A percentile compares a stretch with the other conserved stretches of the same genome.
phyloP scores from a whole-genome alignment of 2,888 invertebrate genomes.

The Ormyrus rosae region DNA sequence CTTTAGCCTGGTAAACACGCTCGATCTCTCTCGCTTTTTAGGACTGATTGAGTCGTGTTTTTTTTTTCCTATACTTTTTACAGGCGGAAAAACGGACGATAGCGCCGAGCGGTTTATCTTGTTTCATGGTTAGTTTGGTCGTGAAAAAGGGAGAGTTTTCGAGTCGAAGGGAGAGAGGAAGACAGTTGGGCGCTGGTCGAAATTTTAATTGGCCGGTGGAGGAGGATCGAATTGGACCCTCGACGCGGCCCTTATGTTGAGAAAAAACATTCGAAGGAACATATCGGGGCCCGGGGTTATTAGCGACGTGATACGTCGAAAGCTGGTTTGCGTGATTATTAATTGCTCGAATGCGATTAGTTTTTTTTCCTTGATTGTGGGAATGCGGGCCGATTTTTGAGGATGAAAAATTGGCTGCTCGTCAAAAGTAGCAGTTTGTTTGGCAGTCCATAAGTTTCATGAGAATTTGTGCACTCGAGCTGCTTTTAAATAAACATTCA shows the following conservation, averaged over 20 bases:
- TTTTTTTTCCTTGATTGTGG: too few relatives aligned
- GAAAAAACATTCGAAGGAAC: constrained; percentile 16
- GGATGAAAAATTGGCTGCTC: too few relatives aligned
- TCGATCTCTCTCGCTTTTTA: not conserved
- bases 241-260: constrained; percentile 28
- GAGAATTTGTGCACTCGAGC: too few relatives aligned
- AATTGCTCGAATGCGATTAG: not conserved
- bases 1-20: constrained; percentile 35
- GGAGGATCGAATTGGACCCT: constrained; percentile 33
- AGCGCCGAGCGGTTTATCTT: constrained; percentile 40
- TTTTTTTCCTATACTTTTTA: constrained; percentile 3
- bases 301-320: constrained; percentile 3
- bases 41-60: constrained; percentile 33
- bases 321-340: constrained; percentile 41
- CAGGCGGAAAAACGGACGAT: constrained; percentile 26
- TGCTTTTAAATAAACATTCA: too few relatives aligned
- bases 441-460: too few relatives aligned
- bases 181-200: constrained; percentile 34
- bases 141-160: not conserved
- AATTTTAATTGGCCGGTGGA: constrained; percentile 52
- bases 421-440: too few relatives aligned
- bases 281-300: not conserved
- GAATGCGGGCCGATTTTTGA: too few relatives aligned
- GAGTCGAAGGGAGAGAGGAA: not conserved
- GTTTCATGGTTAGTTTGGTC: constrained; percentile 44